Percentiles rank a stretch among this genome's conserved stretches.
Evolutionary conservation across 2,888 invertebrate species (phyloP).

Genomic region (Sussaba pulchella): DNA sequence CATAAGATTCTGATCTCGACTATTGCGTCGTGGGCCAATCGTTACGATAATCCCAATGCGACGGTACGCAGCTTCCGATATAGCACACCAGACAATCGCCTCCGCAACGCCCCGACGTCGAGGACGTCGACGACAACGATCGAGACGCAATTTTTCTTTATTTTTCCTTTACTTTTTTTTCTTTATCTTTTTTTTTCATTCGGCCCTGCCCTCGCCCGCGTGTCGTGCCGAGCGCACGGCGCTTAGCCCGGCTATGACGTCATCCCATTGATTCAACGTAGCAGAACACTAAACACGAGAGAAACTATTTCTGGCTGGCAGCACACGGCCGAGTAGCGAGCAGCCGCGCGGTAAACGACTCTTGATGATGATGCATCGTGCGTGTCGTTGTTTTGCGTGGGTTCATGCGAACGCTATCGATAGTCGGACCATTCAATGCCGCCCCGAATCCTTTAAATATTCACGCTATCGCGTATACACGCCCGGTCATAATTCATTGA

Average conservation of each 20-base stretch:
- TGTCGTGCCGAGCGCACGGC: conserved; percentile 40
- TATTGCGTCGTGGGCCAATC: neutral
- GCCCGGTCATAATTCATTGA: neutral
- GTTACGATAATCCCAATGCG: neutral
- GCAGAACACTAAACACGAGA: conserved; percentile 46
- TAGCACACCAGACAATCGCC: conserved; percentile 22
- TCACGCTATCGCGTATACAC: neutral
- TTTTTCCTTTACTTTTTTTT: no score
- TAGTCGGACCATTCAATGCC: conserved; percentile 1
- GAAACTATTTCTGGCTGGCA: conserved; percentile 64
- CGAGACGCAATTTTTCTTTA: conserved; percentile 58
- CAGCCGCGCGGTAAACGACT: conserved; percentile 27
- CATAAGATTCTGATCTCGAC: no score
- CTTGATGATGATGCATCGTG: conserved; percentile 7
- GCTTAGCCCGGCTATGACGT: conserved; percentile 58
- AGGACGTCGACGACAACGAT: conserved; percentile 32
- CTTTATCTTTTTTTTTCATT: neutral
- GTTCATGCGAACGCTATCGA: neutral
- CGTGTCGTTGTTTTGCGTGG: neutral
- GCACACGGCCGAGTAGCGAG: conserved; percentile 33
- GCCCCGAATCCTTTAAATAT: neutral
- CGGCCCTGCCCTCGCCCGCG: conserved; percentile 23
- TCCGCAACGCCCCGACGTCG: conserved; percentile 27
- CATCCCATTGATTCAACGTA: conserved; percentile 65
- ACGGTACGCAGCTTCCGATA: neutral